A percentile compares a stretch with the other conserved stretches of the same genome.
These are phyloP conservation scores for Genyomyrus donnyi DNA, from an alignment of 2,113 vertebrate genomes.

Conservation along the genomic window DNA sequence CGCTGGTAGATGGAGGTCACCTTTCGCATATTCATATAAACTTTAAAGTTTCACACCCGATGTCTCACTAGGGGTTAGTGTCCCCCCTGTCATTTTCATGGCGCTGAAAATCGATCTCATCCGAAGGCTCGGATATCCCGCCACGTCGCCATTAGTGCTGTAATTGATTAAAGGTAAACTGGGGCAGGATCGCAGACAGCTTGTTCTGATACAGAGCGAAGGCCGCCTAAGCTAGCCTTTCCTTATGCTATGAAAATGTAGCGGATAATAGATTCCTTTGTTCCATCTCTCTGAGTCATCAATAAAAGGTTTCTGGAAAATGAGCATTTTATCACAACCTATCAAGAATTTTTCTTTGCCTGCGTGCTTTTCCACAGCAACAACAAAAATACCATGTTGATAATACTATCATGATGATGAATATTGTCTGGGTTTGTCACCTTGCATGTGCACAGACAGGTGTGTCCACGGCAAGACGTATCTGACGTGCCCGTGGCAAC, in stretches of 20 bases:
- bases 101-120: neutral
- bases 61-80: neutral
- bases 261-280: neutral
- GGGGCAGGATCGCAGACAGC: neutral
- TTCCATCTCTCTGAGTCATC: neutral
- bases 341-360: neutral
- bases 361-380: neutral
- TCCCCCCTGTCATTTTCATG: neutral
- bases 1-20: neutral
- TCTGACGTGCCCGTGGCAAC: neutral
- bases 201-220: neutral
- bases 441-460: neutral
- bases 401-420: neutral
- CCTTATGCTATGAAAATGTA: neutral
- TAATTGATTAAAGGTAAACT: slow-evolving; percentile 4
- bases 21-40: slow-evolving; percentile 5
- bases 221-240: neutral
- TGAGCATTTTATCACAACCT: neutral
- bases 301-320: neutral
- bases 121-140: neutral
- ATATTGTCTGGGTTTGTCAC: neutral
- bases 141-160: neutral
- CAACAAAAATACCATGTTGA: neutral
- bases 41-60: neutral
- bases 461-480: neutral